Evolutionary conservation across 2,797 vertebrate species (phyloP).

Genomic region (Onychomys leucogaster): DNA sequence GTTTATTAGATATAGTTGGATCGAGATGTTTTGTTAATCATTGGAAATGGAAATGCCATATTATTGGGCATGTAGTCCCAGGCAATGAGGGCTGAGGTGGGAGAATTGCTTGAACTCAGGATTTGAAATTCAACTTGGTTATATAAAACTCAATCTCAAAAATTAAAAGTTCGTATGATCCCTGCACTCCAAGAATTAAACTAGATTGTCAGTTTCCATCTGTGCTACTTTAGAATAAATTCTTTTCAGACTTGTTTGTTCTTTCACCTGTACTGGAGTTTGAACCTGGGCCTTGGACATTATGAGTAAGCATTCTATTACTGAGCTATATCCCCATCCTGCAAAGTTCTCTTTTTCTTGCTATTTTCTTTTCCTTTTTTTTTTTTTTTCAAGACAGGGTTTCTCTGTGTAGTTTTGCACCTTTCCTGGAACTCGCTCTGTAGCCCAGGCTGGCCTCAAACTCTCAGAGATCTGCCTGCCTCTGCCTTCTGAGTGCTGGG

Average conservation of each 20-base stretch:
- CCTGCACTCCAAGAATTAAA: background rate
- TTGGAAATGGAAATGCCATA: background rate
- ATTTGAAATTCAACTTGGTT: background rate
- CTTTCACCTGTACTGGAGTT: background rate
- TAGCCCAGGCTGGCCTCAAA: too few relatives aligned
- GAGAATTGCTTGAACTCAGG: background rate
- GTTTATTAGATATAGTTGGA: background rate
- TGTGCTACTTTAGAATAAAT: background rate
- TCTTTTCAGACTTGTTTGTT: background rate
- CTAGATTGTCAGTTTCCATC: background rate
- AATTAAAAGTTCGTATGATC: background rate
- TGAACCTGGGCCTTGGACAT: background rate
- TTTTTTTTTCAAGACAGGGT: too few relatives aligned
- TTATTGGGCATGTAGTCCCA: background rate
- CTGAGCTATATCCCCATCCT: background rate
- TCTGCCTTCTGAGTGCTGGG: too few relatives aligned
- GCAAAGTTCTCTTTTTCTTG: background rate
- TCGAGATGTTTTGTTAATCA: background rate
- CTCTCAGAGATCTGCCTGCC: too few relatives aligned
- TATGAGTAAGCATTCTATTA: background rate
- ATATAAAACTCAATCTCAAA: background rate
- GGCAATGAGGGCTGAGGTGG: background rate
- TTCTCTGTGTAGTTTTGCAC: too few relatives aligned
- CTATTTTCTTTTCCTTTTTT: background rate
- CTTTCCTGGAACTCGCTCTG: too few relatives aligned